A percentile compares a stretch with the other conserved stretches of the same genome.
Evolutionary conservation across 1,140 invertebrate species (phyloP).

Genomic region (Megalopta genalis): DNA sequence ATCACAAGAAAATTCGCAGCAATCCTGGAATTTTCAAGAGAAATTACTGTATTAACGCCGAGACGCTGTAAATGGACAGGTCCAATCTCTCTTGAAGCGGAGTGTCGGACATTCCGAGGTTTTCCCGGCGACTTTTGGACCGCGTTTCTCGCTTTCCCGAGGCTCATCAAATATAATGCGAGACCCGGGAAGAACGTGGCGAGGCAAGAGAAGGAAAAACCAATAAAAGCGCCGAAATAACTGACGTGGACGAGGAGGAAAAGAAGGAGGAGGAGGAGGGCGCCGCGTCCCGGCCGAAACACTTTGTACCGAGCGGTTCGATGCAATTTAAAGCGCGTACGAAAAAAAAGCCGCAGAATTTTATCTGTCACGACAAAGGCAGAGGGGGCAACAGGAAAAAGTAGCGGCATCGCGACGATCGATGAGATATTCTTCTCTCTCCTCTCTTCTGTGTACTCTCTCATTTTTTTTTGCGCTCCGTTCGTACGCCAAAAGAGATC

Average conservation of each 20-base stretch:
- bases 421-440: not conserved
- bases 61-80: not conserved
- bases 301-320: constrained; percentile 20
- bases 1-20: too few species aligned
- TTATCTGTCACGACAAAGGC: constrained; percentile 12
- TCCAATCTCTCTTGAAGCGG: not conserved
- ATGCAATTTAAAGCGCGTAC: constrained; percentile 30
- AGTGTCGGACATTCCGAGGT: not conserved
- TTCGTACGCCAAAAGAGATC: constrained; percentile 15
- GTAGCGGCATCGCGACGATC: not conserved
- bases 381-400: constrained; percentile 10
- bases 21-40: too few species aligned
- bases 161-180: constrained; percentile 24
- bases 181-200: not conserved
- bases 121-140: not conserved
- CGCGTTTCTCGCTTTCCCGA: constrained; percentile 13
- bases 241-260: not conserved
- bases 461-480: not conserved
- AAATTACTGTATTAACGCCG: too few species aligned
- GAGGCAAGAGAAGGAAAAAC: constrained; percentile 22
- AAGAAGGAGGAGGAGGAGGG: not conserved
- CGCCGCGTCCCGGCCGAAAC: not conserved
- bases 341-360: constrained; percentile 21
- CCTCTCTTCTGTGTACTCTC: too few species aligned
- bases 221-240: constrained; percentile 31